Evolutionary conservation across 2,797 vertebrate genomes (phyloP).

Genomic region (Hypotaenidia philippensis): DNA sequence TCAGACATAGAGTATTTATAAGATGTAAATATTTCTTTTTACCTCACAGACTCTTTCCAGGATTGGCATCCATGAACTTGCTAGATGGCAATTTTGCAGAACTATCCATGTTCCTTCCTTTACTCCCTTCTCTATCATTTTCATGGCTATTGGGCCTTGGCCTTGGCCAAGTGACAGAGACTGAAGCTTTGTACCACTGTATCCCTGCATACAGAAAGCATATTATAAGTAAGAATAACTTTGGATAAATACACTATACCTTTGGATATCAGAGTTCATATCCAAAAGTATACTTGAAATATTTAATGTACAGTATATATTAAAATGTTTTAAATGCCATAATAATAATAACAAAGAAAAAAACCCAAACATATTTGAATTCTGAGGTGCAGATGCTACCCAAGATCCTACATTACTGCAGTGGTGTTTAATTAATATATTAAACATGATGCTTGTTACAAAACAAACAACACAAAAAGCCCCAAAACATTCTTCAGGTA

Average conservation of each 20-base stretch:
- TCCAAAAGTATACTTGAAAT: background rate
- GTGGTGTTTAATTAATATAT: background rate
- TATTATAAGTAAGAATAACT: background rate
- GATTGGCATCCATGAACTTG: conserved; percentile 92
- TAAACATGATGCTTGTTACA: background rate
- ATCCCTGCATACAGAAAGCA: conserved; percentile 80
- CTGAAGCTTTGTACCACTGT: conserved; percentile 85
- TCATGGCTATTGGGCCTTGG: conserved; percentile 92
- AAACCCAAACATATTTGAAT: background rate
- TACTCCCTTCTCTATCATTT: conserved; percentile 86
- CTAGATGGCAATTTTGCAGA: conserved; percentile 93
- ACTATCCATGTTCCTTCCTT: conserved; percentile 92
- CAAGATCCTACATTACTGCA: background rate
- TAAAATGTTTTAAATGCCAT: background rate
- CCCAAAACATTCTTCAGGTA: background rate
- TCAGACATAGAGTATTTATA: background rate
- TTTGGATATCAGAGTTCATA: background rate
- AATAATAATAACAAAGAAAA: background rate
- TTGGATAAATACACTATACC: background rate
- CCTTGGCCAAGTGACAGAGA: conserved; percentile 93
- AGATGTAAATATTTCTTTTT: conserved; percentile 4
- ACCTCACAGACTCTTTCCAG: conserved; percentile 93
- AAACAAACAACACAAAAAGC: background rate
- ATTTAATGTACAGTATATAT: background rate
- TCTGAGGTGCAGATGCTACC: background rate